These are phyloP conservation scores for Gila robusta DNA, from an alignment of 2,797 vertebrate genomes.

Conservation along the genomic window DNA sequence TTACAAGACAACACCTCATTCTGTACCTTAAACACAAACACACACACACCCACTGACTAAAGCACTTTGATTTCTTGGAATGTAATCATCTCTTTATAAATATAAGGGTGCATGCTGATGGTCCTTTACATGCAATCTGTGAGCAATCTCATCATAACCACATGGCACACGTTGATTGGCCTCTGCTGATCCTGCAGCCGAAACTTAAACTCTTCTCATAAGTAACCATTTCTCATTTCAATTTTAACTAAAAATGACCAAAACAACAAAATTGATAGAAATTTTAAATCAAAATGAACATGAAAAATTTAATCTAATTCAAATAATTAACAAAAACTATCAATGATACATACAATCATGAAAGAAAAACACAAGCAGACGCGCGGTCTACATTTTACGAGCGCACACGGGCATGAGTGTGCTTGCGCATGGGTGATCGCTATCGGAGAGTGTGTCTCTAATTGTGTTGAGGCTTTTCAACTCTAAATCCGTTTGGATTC, in stretches of 20 bases:
- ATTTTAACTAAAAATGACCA: neutral
- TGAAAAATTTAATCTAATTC: neutral
- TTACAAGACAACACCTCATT: constrained; percentile 7
- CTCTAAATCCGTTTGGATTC: constrained; percentile 11
- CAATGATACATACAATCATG: neutral
- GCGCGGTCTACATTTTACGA: neutral
- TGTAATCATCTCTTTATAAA: neutral
- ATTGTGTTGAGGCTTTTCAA: constrained; percentile 40
- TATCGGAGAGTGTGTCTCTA: constrained; percentile 14
- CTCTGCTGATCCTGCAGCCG: neutral
- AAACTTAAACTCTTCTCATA: neutral
- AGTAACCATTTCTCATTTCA: neutral
- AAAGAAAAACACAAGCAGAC: neutral
- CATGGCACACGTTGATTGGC: neutral
- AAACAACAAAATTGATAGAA: neutral
- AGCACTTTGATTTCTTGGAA: no score
- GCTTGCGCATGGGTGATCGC: neutral
- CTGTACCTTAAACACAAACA: neutral
- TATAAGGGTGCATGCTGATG: neutral
- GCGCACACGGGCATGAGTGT: neutral
- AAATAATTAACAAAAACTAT: neutral
- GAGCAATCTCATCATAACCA: no score
- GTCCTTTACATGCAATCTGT: neutral
- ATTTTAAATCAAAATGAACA: neutral
- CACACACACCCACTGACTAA: neutral